Evolutionary conservation across 2,888 invertebrate genomes (phyloP).

Genomic region (Acleris sparsana): DNA sequence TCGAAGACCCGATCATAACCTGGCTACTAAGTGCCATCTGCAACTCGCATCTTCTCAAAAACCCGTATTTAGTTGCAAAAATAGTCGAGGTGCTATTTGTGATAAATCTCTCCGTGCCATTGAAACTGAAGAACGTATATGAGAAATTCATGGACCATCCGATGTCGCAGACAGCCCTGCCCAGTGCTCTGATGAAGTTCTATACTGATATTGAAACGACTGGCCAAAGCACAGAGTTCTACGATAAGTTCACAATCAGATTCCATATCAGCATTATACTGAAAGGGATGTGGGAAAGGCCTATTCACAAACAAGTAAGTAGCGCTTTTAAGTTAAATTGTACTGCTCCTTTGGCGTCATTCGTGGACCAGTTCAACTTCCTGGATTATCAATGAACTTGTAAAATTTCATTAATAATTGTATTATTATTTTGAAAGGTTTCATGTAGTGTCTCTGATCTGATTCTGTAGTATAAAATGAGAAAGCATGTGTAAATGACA

Average conservation of each 20-base stretch:
- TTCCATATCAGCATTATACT: conserved; percentile 99
- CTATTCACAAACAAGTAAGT: conserved; percentile 87
- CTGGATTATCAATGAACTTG: too few relatives aligned
- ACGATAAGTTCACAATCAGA: conserved; percentile 99
- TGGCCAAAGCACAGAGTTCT: conserved; percentile 98
- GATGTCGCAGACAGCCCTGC: conserved; percentile 87
- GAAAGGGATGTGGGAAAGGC: conserved; percentile 97
- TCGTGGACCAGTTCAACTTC: too few relatives aligned
- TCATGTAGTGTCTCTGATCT: too few relatives aligned
- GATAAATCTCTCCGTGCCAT: conserved; percentile 87
- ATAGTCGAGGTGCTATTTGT: conserved; percentile 95
- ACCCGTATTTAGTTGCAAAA: conserved; percentile 98
- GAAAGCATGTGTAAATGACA: too few relatives aligned
- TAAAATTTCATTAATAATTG: too few relatives aligned
- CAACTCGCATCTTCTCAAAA: conserved; percentile 94
- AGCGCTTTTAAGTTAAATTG: neutral
- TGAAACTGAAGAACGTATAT: conserved; percentile 84
- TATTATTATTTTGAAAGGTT: too few relatives aligned
- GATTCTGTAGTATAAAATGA: too few relatives aligned
- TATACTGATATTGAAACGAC: conserved; percentile 99
- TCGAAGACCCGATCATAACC: conserved; percentile 92
- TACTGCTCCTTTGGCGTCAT: too few relatives aligned
- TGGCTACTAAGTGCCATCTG: conserved; percentile 96
- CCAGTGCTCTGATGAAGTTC: conserved; percentile 97
- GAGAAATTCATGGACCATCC: conserved; percentile 94